These are phyloP conservation scores for Torymus aiolomorphi DNA, from an alignment of 2,888 invertebrate genomes.

Conservation along the genomic window DNA sequence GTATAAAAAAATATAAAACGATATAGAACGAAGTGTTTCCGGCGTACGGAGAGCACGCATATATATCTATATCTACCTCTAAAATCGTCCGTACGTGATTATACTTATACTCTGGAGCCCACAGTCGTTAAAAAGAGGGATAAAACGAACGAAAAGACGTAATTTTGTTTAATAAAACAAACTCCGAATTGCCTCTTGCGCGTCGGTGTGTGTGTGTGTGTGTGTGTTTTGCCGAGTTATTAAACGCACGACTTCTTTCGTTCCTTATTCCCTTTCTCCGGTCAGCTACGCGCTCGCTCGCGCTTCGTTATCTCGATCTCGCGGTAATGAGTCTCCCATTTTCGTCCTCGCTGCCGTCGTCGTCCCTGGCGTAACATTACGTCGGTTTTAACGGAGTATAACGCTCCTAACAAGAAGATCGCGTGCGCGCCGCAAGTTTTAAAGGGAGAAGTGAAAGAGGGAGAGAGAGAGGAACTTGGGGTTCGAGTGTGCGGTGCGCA, in stretches of 20 bases:
- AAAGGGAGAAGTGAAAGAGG: neutral
- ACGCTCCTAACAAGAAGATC: slow-evolving; percentile 70
- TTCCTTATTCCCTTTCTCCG: slow-evolving; percentile 11
- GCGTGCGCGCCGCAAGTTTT: slow-evolving; percentile 61
- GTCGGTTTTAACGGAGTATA: slow-evolving; percentile 68
- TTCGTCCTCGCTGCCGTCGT: slow-evolving; percentile 27
- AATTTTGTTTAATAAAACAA: slow-evolving; percentile 33
- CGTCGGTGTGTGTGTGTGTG: too few species aligned
- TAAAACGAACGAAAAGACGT: neutral
- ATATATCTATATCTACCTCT: too few species aligned
- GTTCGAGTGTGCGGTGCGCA: neutral
- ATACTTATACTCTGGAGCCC: too few species aligned
- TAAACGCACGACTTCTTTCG: slow-evolving; percentile 16
- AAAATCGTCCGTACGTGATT: too few species aligned
- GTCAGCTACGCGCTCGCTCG: slow-evolving; percentile 8
- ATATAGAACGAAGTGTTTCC: too few species aligned
- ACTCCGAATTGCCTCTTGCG: slow-evolving; percentile 29
- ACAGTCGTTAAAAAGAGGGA: neutral
- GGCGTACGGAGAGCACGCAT: too few species aligned
- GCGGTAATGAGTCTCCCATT: slow-evolving; percentile 57
- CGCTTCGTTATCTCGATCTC: slow-evolving; percentile 52
- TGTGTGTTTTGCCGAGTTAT: slow-evolving; percentile 33
- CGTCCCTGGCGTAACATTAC: slow-evolving; percentile 60
- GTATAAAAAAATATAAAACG: too few species aligned
- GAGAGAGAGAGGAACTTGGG: slow-evolving; percentile 1